A percentile compares a stretch with the other conserved stretches of the same genome.
Conservation (phyloP, 30 jellyfish, hydroid and myxozoan genomes). For the Aurelia aurita complex sp. Pacific region DNA sequence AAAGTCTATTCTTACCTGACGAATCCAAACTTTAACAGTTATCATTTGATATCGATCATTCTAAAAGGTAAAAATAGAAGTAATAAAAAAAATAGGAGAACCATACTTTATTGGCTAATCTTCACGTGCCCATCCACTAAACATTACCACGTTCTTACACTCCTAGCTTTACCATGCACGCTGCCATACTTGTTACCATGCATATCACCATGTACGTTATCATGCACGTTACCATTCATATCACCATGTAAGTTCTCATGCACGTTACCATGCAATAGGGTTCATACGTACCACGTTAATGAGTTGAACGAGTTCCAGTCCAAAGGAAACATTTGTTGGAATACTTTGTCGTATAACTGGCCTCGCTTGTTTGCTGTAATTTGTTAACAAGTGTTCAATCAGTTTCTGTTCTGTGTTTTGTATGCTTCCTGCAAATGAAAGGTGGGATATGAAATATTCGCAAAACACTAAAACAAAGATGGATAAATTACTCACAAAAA, state of each 20-base stretch:
- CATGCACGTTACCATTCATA: no score
- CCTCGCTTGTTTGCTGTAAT: conserved; percentile 73
- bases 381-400: conserved; percentile 48
- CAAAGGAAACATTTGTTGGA: conserved; percentile 80
- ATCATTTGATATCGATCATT: conserved; percentile 83
- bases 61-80: conserved; percentile 22
- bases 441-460: no score
- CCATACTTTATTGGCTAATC: no score
- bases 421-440: conserved; percentile 38
- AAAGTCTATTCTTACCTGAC: conserved; percentile 68
- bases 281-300: conserved; percentile 73
- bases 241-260: no score
- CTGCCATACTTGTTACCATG: no score
- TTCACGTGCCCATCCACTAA: no score
- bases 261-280: no score
- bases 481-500: no score
- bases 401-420: conserved; percentile 63
- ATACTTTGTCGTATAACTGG: conserved; percentile 54
- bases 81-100: not conserved
- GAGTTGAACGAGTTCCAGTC: conserved; percentile 76
- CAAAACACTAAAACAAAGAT: no score
- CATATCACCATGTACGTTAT: no score
- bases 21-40: conserved; percentile 81
- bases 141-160: no score
- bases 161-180: no score